Evolutionary conservation across 2,113 vertebrate genomes (phyloP).

Genomic region (Corythoichthys haematopterus): DNA sequence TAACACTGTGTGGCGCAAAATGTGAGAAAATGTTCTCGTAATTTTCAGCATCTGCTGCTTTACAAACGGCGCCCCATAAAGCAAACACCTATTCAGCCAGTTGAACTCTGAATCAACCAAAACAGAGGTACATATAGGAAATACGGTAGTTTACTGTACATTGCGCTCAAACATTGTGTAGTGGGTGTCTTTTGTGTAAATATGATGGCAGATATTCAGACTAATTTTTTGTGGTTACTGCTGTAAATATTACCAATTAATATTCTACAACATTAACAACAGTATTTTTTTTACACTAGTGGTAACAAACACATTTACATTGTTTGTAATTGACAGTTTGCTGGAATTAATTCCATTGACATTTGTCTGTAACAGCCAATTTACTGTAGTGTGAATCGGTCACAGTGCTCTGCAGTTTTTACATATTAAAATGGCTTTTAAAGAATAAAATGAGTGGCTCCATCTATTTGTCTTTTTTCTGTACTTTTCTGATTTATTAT

Average conservation of each 20-base stretch:
- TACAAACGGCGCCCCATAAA: no score
- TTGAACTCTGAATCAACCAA: constrained; percentile 27
- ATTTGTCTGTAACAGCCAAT: constrained; percentile 27
- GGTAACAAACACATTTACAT: constrained; percentile 23
- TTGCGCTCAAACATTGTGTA: constrained; percentile 21
- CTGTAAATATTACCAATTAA: constrained; percentile 17
- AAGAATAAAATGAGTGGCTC: constrained; percentile 10
- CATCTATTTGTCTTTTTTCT: not conserved
- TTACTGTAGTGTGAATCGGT: constrained; percentile 34
- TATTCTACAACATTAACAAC: not conserved
- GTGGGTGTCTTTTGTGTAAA: constrained; percentile 48
- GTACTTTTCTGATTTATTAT: constrained; percentile 7
- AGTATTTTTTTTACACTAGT: constrained; percentile 17
- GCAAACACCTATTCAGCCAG: constrained; percentile 3
- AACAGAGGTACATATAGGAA: constrained; percentile 11
- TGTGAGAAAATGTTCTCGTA: no score
- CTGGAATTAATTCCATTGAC: constrained; percentile 12
- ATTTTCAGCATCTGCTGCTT: no score
- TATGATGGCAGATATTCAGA: constrained; percentile 35
- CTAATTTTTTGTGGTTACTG: constrained; percentile 42
- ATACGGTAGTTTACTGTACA: constrained; percentile 10
- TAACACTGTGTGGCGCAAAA: no score
- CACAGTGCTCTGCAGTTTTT: constrained; percentile 49
- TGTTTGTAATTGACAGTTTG: constrained; percentile 15
- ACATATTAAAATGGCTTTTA: constrained; percentile 59